Evolutionary conservation across 2,888 invertebrate species (phyloP).

Genomic region (Volucella inanis): DNA sequence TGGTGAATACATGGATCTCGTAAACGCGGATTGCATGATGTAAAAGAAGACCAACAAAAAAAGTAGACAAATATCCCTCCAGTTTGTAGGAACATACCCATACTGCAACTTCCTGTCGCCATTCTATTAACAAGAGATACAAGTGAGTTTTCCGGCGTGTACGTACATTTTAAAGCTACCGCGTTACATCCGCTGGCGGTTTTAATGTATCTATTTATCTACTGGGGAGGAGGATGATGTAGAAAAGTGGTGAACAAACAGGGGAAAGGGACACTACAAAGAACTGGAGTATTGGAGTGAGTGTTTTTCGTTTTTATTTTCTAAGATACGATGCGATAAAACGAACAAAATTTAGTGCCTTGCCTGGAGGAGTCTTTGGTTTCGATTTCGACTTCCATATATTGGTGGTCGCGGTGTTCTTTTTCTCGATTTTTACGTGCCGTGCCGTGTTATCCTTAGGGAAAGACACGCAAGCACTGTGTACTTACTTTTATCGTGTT

Average conservation of each 20-base stretch:
- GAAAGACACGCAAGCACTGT: conserved; percentile 24
- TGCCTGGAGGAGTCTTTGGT: conserved; percentile 4
- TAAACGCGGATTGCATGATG: conserved; percentile 77
- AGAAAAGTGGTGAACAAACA: too few relatives aligned
- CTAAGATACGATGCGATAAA: conserved; percentile 34
- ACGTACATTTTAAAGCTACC: conserved; percentile 19
- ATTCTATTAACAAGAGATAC: neutral
- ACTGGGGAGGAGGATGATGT: neutral
- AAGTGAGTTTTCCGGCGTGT: neutral
- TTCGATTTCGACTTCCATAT: neutral
- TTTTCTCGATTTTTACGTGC: neutral
- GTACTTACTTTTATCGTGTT: conserved; percentile 45
- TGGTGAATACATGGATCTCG: conserved; percentile 81
- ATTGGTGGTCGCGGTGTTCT: neutral
- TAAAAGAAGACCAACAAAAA: conserved; percentile 10
- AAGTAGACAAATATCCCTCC: neutral
- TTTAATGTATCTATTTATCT: conserved; percentile 51
- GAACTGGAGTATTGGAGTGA: conserved; percentile 9
- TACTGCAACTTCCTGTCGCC: too few relatives aligned
- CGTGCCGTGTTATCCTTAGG: conserved; percentile 3
- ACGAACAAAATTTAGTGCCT: conserved; percentile 31
- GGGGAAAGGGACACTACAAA: neutral
- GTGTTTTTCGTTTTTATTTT: conserved; percentile 19
- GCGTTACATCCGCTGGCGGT: neutral
- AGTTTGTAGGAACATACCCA: too few relatives aligned